These are phyloP conservation scores for Macrobrachium nipponense DNA, from an alignment of 1,140 invertebrate genomes.

Conservation along the genomic window DNA sequence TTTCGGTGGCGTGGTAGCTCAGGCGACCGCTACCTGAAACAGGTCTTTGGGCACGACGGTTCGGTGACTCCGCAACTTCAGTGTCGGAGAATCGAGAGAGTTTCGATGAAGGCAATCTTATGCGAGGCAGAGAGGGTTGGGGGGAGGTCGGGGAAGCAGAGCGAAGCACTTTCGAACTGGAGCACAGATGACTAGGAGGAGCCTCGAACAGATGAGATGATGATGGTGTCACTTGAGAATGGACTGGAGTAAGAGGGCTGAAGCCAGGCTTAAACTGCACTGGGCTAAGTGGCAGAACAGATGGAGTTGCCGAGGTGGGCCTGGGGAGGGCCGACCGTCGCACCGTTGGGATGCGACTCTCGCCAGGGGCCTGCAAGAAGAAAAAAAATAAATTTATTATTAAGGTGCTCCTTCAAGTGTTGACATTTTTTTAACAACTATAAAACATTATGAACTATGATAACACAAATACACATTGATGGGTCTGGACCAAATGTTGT, in stretches of 20 bases:
- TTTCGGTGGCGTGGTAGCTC: slow-evolving; percentile 19
- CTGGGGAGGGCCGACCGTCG: slow-evolving; percentile 52
- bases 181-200: no score
- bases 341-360: slow-evolving; percentile 53
- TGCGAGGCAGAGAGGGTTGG: slow-evolving; percentile 9
- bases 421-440: not conserved
- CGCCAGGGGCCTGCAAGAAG: slow-evolving; percentile 48
- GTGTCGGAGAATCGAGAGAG: slow-evolving; percentile 20
- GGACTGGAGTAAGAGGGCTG: not conserved
- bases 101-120: slow-evolving; percentile 21
- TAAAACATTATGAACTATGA: not conserved
- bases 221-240: no score
- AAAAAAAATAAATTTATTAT: not conserved
- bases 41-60: slow-evolving; percentile 25
- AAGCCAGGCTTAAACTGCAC: slow-evolving; percentile 8
- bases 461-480: not conserved
- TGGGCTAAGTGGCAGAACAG: slow-evolving; percentile 25
- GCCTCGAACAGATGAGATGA: no score
- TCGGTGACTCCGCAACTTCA: slow-evolving; percentile 12
- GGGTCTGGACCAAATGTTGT: not conserved
- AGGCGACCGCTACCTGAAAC: slow-evolving; percentile 15
- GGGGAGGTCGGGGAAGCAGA: not conserved
- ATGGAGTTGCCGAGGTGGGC: slow-evolving; percentile 26
- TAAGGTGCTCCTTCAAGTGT: not conserved
- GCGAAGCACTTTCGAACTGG: not conserved